phyloP scores from a whole-genome alignment of 2,888 invertebrate species.

The Folsomia candida region DNA sequence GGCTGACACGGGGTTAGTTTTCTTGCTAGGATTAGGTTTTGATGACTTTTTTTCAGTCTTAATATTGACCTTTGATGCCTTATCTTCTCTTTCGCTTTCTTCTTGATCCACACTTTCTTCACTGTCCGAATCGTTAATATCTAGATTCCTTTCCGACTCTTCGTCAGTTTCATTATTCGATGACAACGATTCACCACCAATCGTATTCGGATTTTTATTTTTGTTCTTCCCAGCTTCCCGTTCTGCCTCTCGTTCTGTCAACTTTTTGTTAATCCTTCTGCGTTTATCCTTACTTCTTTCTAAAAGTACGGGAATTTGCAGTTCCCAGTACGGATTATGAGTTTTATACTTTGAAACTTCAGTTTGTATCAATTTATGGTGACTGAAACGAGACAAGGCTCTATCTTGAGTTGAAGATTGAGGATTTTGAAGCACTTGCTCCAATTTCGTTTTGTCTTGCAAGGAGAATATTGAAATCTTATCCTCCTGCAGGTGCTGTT shows the following conservation, averaged over 20 bases:
- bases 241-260: constrained; percentile 9
- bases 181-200: neutral
- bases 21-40: neutral
- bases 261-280: constrained; percentile 24
- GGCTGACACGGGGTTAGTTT: neutral
- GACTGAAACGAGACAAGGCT: constrained; percentile 35
- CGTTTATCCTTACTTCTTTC: constrained; percentile 38
- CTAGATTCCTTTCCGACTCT: neutral
- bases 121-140: neutral
- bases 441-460: constrained; percentile 25
- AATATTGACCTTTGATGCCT: neutral
- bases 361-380: constrained; percentile 30
- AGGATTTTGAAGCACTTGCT: constrained; percentile 26
- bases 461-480: constrained; percentile 37
- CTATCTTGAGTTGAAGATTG: constrained; percentile 28
- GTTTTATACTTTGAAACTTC: constrained; percentile 40
- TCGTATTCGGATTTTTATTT: neutral
- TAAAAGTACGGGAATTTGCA: constrained; percentile 47
- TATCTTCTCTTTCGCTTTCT: neutral
- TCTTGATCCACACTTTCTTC: neutral
- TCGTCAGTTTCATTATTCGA: neutral
- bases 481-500: constrained; percentile 44
- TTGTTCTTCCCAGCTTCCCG: neutral
- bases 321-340: constrained; percentile 47
- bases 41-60: neutral